phyloP scores from a whole-genome alignment of 2,797 vertebrate genomes.

The Dromococcyx pavoninus region DNA sequence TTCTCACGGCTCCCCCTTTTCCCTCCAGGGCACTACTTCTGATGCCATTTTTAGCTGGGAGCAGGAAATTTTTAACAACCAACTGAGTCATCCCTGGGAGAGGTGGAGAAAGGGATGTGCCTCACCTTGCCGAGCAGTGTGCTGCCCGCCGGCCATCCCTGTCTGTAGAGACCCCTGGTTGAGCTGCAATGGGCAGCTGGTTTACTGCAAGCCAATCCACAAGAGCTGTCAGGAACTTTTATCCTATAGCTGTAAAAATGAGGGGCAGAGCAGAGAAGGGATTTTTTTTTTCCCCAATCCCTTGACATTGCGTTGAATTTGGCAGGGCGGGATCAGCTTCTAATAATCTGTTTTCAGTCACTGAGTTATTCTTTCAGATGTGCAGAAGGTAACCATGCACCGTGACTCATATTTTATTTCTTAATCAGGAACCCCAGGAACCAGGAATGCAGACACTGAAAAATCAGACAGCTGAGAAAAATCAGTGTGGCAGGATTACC shows the following conservation, averaged over 20 bases:
- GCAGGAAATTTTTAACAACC: constrained; percentile 62
- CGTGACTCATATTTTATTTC: constrained; percentile 58
- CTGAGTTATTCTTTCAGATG: constrained; percentile 43
- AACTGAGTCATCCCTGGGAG: constrained; percentile 43
- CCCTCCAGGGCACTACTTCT: constrained; percentile 30
- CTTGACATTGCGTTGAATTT: neutral
- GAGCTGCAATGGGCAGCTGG: neutral
- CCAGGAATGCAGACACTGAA: constrained; percentile 44
- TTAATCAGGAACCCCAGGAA: constrained; percentile 66
- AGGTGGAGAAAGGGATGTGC: constrained; percentile 22
- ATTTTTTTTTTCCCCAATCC: neutral
- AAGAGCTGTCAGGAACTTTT: neutral
- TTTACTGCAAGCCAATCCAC: neutral
- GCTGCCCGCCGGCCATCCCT: neutral
- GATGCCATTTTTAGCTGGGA: constrained; percentile 66
- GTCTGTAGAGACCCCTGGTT: neutral
- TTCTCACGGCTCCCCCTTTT: constrained; percentile 19
- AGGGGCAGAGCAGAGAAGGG: neutral
- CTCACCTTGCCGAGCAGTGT: neutral
- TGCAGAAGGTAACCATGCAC: constrained; percentile 60
- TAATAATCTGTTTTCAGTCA: constrained; percentile 1
- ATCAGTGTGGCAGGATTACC: constrained; percentile 68
- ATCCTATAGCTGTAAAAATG: neutral
- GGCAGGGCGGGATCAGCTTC: neutral
- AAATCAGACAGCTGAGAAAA: constrained; percentile 61